phyloP scores from a whole-genome alignment of 2,888 invertebrate species.

The Lasioglossum zephyrum region DNA sequence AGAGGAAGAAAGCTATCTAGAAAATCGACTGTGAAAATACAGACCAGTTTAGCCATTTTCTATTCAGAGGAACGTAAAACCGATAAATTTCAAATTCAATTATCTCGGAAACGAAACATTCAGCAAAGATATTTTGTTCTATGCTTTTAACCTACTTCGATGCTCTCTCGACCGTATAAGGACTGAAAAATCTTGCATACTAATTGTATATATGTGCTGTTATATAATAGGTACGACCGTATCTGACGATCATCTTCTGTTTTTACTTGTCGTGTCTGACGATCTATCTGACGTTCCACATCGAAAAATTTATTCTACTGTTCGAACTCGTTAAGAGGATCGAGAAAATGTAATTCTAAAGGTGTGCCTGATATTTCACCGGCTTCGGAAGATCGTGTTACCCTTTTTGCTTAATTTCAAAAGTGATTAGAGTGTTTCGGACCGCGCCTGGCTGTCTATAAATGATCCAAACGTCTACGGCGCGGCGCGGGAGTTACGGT shows the following conservation, averaged over 20 bases:
- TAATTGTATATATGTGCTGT: not conserved
- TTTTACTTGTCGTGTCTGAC: not conserved
- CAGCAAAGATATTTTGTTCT: not conserved
- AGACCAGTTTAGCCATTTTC: not conserved
- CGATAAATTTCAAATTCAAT: not conserved
- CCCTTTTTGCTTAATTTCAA: not conserved
- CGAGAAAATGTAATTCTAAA: not conserved
- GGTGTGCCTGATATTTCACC: not conserved
- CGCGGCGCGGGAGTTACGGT: not conserved
- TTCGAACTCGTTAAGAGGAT: not conserved
- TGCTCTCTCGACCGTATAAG: not conserved
- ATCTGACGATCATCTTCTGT: not conserved
- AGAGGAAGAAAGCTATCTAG: not conserved
- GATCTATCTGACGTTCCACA: not conserved
- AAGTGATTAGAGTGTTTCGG: not conserved
- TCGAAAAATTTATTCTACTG: not conserved
- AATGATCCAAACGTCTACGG: not conserved
- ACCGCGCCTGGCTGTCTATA: not conserved
- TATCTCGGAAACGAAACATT: not conserved
- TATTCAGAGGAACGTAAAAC: not conserved
- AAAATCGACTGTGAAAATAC: not conserved
- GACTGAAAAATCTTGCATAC: not conserved
- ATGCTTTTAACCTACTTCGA: not conserved
- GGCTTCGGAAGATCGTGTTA: not conserved
- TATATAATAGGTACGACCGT: not conserved